Evolutionary conservation across 2,797 vertebrate species (phyloP).

Genomic region (Staurois parvus): DNA sequence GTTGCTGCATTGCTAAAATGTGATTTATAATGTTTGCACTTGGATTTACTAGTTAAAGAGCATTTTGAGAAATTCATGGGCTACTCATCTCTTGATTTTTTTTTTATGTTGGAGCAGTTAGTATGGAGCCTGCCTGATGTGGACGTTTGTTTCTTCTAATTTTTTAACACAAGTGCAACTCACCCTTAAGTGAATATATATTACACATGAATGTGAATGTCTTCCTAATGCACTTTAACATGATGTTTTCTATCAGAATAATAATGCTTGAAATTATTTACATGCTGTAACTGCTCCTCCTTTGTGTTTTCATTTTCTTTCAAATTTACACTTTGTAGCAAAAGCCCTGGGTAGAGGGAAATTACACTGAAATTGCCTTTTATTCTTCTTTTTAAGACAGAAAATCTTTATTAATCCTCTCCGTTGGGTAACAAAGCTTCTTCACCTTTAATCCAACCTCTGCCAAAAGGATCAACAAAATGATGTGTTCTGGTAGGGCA

Average conservation of each 20-base stretch:
- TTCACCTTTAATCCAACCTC: constrained; percentile 75
- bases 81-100: too few relatives aligned
- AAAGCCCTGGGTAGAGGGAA: background rate
- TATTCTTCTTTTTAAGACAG: constrained; percentile 66
- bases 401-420: constrained; percentile 87
- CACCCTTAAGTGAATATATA: too few relatives aligned
- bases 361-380: constrained; percentile 64
- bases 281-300: background rate
- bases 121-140: too few relatives aligned
- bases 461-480: constrained; percentile 83
- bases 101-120: too few relatives aligned
- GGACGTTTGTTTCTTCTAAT: too few relatives aligned
- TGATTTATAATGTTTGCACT: too few relatives aligned
- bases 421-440: constrained; percentile 81
- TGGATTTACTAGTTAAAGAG: too few relatives aligned
- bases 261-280: background rate
- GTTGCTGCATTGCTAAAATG: too few relatives aligned
- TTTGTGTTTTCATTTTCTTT: too few relatives aligned
- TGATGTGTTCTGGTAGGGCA: background rate
- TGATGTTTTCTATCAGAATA: background rate
- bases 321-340: background rate
- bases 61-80: too few relatives aligned
- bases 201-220: background rate
- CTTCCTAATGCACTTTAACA: background rate
- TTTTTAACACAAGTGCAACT: too few relatives aligned